Base-by-base conservation (phyloP, 1,140 invertebrate genomes). In the Drosophila nigrodunni region DNA sequence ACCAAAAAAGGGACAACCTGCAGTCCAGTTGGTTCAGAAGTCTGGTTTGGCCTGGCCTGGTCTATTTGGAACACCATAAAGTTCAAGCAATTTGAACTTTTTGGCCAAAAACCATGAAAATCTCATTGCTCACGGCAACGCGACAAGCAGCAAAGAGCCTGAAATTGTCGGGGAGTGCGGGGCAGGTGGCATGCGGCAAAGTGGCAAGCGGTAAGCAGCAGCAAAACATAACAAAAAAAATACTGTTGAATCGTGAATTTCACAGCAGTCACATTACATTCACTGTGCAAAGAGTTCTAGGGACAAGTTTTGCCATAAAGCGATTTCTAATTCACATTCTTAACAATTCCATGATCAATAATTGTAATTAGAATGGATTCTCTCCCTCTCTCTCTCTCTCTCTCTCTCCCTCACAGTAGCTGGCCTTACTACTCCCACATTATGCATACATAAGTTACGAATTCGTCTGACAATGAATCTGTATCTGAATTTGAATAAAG, bases 41-140 rank as follows among this genome's bases (percentile, higher is more conserved):
- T 58, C 54, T 30, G 25, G 25, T 30, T 6, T 30, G 3, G 25
- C 6, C 37, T 64, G 30, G 50, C 62, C 69, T 74, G 81, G 77
- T 82, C 80, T 85, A 85, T 83, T 82, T 87, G 83, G 83, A 83
- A 87, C 80, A 87, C 83, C 83, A 87, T 77, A 80, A 83, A 88
- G 83, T 87, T 87, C 83, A 87, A 88, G 77, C 80, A 82, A 87
- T 87, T 88, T 87, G 83, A 87, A 87, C 79, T 81, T 87, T 88
- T 60, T 76, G 47, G 52, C 68, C 77, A 71, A 78, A 78, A 62
- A 68, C 62, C 77, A 76, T 78, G 62, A 58, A 78, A 72, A 76
- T 78, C 74, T 58, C 64, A 52, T 58, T 74, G 74, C 59, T 61
- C 61, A 68, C 74, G 49, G 55, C 66, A 49, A 37, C 50, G 72